A percentile compares a stretch with the other conserved stretches of the same genome.
Evolutionary conservation across 2,797 vertebrate species (phyloP).

Genomic region (Notolabrus celidotus): DNA sequence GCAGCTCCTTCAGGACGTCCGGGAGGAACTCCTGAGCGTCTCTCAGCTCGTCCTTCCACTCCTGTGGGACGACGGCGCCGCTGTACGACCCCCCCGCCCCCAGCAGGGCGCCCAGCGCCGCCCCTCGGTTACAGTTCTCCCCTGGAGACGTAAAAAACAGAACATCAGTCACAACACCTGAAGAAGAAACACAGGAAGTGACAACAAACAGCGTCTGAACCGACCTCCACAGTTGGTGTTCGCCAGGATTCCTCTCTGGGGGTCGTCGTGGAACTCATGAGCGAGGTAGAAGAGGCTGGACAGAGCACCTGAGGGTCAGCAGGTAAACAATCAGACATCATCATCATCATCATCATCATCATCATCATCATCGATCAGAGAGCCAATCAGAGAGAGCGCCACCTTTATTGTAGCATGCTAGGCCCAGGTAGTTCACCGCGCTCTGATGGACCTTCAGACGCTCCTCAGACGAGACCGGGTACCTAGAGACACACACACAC

Average conservation of each 20-base stretch:
- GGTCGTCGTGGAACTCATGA: constrained; percentile 74
- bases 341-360: too few relatives aligned
- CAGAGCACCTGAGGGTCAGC: constrained; percentile 68
- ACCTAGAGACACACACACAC: constrained; percentile 32
- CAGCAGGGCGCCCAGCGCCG: constrained; percentile 77
- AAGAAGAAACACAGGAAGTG: background rate
- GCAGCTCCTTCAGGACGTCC: constrained; percentile 44
- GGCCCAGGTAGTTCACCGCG: constrained; percentile 72
- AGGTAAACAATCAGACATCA: too few relatives aligned
- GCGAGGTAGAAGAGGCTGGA: constrained; percentile 80
- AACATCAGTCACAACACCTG: background rate
- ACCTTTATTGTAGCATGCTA: constrained; percentile 81
- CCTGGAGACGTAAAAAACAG: constrained; percentile 42
- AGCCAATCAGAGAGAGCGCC: background rate
- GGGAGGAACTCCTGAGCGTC: constrained; percentile 57
- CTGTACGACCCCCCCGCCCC: constrained; percentile 52
- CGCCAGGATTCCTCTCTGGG: constrained; percentile 72
- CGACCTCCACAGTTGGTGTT: constrained; percentile 84
- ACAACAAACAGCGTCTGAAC: background rate
- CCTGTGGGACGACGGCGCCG: constrained; percentile 51
- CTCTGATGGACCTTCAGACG: constrained; percentile 77
- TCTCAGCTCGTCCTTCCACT: constrained; percentile 71
- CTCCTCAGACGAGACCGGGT: constrained; percentile 34
- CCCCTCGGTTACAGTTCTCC: constrained; percentile 82
- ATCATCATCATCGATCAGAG: too few relatives aligned